Evolutionary conservation across 1,140 invertebrate species (phyloP), one percentile per base, ranked within the genome.

Genomic region (Battus philenor): DNA sequence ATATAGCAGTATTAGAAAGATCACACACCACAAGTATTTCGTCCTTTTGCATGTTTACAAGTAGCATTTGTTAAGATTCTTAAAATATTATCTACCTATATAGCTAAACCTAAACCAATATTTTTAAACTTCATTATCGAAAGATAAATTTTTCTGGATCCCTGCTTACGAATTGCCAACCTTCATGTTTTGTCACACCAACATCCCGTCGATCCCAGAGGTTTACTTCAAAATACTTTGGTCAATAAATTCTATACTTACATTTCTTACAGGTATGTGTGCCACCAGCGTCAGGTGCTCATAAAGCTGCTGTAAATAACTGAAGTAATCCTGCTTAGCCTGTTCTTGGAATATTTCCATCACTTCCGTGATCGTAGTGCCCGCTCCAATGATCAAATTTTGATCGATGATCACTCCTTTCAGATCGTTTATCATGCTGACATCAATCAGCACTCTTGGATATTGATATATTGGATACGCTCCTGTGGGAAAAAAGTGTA

Each of bases 181-280:
- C n/a, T n/a, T n/a, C n/a, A n/a, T n/a, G n/a, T n/a, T n/a, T n/a
- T n/a, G n/a, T n/a, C n/a, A n/a, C n/a, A n/a, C n/a, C n/a, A n/a
- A n/a, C n/a, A n/a, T n/a, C n/a, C n/a, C n/a, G n/a, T n/a, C n/a
- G n/a, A n/a, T n/a, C n/a, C n/a, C n/a, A n/a, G n/a, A n/a, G n/a
- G n/a, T n/a, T n/a, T n/a, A n/a, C n/a, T n/a, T n/a, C n/a, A n/a
- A n/a, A n/a, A n/a, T n/a, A n/a, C n/a, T n/a, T n/a, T n/a, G n/a
- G n/a, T n/a, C 18, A 20, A 20, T 20, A 20, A 20, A 20, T 3
- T 6, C 2, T 20, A 6, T 20, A 86, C 85, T 74, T 71, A 91
- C 90, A 75, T 92, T 92, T 71, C 90, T 80, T 3, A 92, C 87
- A n/a, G 90, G 86, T 11, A 90, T 87, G 60, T 88, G 90, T 7